Conservation (phyloP, 2,888 invertebrate species). For the Amphipyra tragopoginis region DNA sequence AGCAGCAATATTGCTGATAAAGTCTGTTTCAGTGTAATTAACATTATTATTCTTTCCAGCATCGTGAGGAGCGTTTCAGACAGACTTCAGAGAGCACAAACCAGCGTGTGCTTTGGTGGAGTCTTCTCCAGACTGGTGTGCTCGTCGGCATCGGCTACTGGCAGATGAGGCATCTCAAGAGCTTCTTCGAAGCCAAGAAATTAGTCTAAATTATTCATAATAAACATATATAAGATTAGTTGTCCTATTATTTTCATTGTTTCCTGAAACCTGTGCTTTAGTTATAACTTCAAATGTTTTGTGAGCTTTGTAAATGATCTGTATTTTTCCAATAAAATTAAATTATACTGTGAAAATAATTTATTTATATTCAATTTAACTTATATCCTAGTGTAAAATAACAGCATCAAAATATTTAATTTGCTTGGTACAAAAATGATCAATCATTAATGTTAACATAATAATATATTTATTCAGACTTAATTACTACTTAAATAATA, state of each 20-base stretch:
- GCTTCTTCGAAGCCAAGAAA: conserved; percentile 99
- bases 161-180: conserved; percentile 99
- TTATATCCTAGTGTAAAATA: conserved; percentile 8
- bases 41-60: conserved; percentile 88
- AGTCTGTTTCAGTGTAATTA: too few relatives aligned
- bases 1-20: too few relatives aligned
- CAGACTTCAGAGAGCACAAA: conserved; percentile 99
- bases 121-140: conserved; percentile 96
- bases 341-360: conserved; percentile 59
- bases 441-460: conserved; percentile 10
- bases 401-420: too few relatives aligned
- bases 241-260: conserved; percentile 54
- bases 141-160: conserved; percentile 98
- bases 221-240: conserved; percentile 50
- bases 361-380: conserved; percentile 48
- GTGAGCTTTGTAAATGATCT: conserved; percentile 74
- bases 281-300: conserved; percentile 49
- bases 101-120: conserved; percentile 98
- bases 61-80: conserved; percentile 99
- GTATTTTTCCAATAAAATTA: conserved; percentile 78
- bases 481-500: not conserved
- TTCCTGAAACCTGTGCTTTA: conserved; percentile 52
- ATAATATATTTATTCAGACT: too few relatives aligned
- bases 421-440: too few relatives aligned
- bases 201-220: conserved; percentile 92